Evolutionary conservation across 2,113 vertebrate genomes (phyloP), one percentile per base, ranked within the genome.

Genomic region (Laterallus jamaicensis): DNA sequence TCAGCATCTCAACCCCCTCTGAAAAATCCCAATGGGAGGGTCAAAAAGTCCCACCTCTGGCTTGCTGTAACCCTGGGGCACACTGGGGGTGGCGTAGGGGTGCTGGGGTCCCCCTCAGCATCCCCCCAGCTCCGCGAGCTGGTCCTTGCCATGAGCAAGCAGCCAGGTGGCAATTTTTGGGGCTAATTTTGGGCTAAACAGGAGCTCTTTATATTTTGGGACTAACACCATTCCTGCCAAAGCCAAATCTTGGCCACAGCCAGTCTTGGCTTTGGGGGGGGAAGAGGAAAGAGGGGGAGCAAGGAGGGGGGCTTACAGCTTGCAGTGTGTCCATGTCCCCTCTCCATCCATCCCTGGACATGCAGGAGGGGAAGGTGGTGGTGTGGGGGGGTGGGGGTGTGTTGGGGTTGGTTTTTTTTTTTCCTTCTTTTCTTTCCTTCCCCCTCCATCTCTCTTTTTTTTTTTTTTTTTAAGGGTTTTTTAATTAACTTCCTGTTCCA

Each of bases 401-500:
- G 49, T 49, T 2, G 26, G 63, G 59, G 49, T 49, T 2, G 24
- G 55, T 49, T 52, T 40, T 7, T 7, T 3, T 4, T 16, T 8
- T 26, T 6, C 3, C 18, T 32, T 15, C 21, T 35, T 35, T 35
- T 35, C 35, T 58, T 42, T 25, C 42, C 42, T 18, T 17, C 42
- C 15, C 42, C 42, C 42, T 25, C 87, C 8, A 14, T 15, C 14
- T 19, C 6, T 62, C 8, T 14, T 15, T 11, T 19, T 5, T 62
- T 55, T 37, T 11, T 10, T 4, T n/a, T 75, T 25, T 62, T 79
- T 89, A 96, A 95, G 94, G 90, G 69, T 96, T 97, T 97, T 97
- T 97, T 98, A 98, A 98, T 98, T 98, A 98, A 96, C 97, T 98
- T 98, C 97, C 97, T 97, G 94, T 97, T 97, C 82, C 97, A 96